Conservation (phyloP, 2,113 vertebrate species). For the Nycticebus coucang region DNA sequence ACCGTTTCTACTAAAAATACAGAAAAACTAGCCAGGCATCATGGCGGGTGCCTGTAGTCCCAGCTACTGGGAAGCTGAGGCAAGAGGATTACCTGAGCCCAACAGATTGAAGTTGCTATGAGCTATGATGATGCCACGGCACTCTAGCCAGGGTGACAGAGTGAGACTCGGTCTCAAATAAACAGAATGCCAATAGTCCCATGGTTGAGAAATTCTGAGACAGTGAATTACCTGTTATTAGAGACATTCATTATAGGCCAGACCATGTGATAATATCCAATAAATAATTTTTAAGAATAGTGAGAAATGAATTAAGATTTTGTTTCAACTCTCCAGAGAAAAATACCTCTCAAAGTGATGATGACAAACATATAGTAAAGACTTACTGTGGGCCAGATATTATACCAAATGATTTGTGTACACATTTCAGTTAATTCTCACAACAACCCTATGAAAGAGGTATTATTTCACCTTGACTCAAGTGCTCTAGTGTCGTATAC, state of each 20-base stretch:
- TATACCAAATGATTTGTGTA: background rate
- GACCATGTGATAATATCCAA: background rate
- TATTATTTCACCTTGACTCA: background rate
- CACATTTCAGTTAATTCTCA: background rate
- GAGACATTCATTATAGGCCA: background rate
- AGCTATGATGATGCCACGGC: too few species aligned
- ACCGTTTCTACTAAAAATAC: too few species aligned
- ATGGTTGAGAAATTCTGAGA: background rate
- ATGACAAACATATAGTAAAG: background rate
- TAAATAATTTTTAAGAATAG: background rate
- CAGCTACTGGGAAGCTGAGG: too few species aligned
- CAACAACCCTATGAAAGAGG: background rate
- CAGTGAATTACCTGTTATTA: background rate
- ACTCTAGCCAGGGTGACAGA: too few species aligned
- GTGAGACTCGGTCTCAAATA: too few species aligned
- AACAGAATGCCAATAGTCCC: background rate
- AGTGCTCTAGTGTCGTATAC: background rate
- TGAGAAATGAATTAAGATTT: background rate
- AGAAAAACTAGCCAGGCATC: too few species aligned
- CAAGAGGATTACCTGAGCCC: too few species aligned
- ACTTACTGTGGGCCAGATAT: background rate
- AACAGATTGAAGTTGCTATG: too few species aligned
- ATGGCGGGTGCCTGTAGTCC: too few species aligned
- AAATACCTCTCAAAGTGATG: background rate
- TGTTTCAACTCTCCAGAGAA: slow-evolving; percentile 15